These are phyloP conservation scores for Cyclophora albipunctata DNA, from an alignment of 2,888 invertebrate genomes.

Conservation along the genomic window DNA sequence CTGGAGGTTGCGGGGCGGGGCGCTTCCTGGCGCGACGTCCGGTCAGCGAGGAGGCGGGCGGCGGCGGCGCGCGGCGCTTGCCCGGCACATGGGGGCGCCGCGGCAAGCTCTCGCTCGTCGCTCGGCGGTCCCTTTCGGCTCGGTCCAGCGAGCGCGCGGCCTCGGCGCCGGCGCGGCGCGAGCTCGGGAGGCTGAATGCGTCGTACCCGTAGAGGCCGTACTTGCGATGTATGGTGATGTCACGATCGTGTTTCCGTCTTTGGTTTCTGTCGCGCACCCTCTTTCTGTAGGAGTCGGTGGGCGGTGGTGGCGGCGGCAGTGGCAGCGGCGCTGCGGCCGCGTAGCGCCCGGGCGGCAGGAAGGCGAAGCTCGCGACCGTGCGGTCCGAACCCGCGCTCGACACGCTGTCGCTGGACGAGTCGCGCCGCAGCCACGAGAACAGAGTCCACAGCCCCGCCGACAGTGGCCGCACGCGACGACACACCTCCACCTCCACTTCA, in stretches of 20 bases:
- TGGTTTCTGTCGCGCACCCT: slow-evolving; percentile 76
- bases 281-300: slow-evolving; percentile 78
- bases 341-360: slow-evolving; percentile 75
- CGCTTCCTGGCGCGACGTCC: slow-evolving; percentile 53
- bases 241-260: slow-evolving; percentile 74
- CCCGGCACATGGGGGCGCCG: slow-evolving; percentile 83
- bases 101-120: slow-evolving; percentile 78
- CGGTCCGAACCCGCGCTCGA: slow-evolving; percentile 82
- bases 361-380: slow-evolving; percentile 83
- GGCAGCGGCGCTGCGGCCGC: slow-evolving; percentile 50
- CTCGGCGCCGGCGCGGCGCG: slow-evolving; percentile 72
- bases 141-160: slow-evolving; percentile 57
- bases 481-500: slow-evolving; percentile 35
- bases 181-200: slow-evolving; percentile 48
- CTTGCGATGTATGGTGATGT: slow-evolving; percentile 78
- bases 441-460: slow-evolving; percentile 76
- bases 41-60: slow-evolving; percentile 62
- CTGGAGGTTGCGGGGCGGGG: slow-evolving; percentile 74
- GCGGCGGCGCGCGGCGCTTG: slow-evolving; percentile 83
- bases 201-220: slow-evolving; percentile 73
- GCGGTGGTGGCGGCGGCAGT: slow-evolving; percentile 70
- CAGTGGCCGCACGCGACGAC: slow-evolving; percentile 53
- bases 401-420: slow-evolving; percentile 69
- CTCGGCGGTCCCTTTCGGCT: slow-evolving; percentile 63
- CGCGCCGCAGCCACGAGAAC: slow-evolving; percentile 83